Evolutionary conservation across 2,888 invertebrate species (phyloP).

Genomic region (Watsonalla binaria): DNA sequence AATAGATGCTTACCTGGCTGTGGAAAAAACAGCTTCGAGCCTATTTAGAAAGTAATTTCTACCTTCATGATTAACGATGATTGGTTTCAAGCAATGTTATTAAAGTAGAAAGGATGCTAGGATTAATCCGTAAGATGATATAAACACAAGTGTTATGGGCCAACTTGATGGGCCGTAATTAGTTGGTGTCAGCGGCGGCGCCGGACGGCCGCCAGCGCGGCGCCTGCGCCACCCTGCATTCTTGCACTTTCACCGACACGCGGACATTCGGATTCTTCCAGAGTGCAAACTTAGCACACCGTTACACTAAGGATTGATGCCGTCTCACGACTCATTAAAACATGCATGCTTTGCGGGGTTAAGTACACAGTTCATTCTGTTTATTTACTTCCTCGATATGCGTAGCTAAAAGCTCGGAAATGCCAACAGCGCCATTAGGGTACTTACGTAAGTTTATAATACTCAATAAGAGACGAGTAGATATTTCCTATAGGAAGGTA

Average conservation of each 20-base stretch:
- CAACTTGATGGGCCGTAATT: conserved; percentile 35
- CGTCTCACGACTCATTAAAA: conserved; percentile 24
- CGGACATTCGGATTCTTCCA: conserved; percentile 26
- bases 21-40: background rate
- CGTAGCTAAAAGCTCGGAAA: background rate
- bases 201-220: conserved; percentile 20
- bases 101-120: conserved; percentile 1
- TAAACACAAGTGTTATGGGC: conserved; percentile 32
- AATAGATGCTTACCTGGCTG: background rate
- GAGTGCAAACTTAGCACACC: conserved; percentile 22
- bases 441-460: background rate
- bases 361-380: conserved; percentile 4
- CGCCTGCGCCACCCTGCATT: conserved; percentile 39
- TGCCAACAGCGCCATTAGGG: background rate
- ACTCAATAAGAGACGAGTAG: too few species aligned
- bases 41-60: background rate
- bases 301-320: conserved; percentile 42
- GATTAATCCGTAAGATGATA: conserved; percentile 5
- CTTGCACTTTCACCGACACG: conserved; percentile 61
- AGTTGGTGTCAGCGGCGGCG: conserved; percentile 25
- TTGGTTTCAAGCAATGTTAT: too few species aligned
- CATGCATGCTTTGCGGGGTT: conserved; percentile 11
- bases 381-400: background rate
- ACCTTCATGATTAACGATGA: background rate
- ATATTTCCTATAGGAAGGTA: too few species aligned